These are phyloP conservation scores for Drosophila bifasciata DNA, from an alignment of 1,140 invertebrate species.

Conservation along the genomic window DNA sequence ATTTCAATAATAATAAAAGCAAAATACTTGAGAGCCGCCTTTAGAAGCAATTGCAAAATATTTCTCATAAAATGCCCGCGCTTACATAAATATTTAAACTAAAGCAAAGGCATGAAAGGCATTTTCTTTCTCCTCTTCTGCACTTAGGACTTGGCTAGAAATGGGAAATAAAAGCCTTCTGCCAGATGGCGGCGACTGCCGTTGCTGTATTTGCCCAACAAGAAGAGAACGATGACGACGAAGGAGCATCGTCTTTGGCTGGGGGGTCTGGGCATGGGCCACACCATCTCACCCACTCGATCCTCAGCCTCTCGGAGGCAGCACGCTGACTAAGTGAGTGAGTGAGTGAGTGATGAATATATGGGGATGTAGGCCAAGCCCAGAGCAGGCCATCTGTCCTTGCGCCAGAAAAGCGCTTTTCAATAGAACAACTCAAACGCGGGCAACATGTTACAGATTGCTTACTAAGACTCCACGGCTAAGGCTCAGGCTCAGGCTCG, in stretches of 20 bases:
- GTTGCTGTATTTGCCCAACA: conserved; percentile 30
- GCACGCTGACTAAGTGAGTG: conserved; percentile 41
- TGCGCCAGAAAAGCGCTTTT: conserved; percentile 65
- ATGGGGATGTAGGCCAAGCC: conserved; percentile 51
- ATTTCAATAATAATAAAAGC: conserved; percentile 64
- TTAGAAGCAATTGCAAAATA: conserved; percentile 56
- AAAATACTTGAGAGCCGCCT: conserved; percentile 37
- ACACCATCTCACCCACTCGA: neutral
- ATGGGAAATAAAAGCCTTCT: conserved; percentile 61
- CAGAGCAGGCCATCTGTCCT: conserved; percentile 64
- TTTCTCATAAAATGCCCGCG: conserved; percentile 64
- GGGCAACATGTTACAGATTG: conserved; percentile 52
- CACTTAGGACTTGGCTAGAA: conserved; percentile 26
- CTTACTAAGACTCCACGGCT: conserved; percentile 28
- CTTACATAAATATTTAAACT: conserved; percentile 74
- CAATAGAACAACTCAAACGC: conserved; percentile 57
- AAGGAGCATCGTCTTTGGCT: conserved; percentile 23
- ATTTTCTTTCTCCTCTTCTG: conserved; percentile 40
- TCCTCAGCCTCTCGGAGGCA: conserved; percentile 37
- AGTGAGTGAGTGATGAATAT: conserved; percentile 45
- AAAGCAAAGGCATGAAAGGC: conserved; percentile 55
- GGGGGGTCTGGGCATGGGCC: neutral
- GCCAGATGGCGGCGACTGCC: conserved; percentile 54
- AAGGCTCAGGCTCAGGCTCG: neutral
- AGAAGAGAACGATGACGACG: conserved; percentile 11